Base-by-base conservation (phyloP, 2,113 vertebrate species). In the Gnathonemus echidnorhynchus region DNA sequence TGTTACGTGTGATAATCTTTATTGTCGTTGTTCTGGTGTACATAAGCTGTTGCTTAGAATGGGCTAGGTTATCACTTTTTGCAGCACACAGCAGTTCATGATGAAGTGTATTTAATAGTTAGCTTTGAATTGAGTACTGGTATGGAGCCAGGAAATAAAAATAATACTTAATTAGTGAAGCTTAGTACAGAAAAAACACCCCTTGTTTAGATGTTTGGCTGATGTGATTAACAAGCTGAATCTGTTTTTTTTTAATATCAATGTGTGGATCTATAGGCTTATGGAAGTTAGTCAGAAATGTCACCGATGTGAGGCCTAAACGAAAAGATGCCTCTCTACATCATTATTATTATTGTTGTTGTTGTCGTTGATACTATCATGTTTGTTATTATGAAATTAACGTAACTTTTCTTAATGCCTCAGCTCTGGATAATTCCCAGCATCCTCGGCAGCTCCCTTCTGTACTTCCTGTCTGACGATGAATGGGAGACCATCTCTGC, bases 381-480 rank as follows among this genome's bases (percentile, higher is more conserved):
- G 17, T 85, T 48, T 24, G n/a, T 90, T 49, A 35, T 3, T 88
- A 31, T 17, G n/a, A 8, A 21, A 50, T 88, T n/a, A 35, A 21
- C 2, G 0, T 62, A 17, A 13, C 53, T 88, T 58, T 66, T 0
- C 56, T 56, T 92, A 46, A 90, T 88, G 89, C 91, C 89, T 90
- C 91, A 99, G 98, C 95, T 99, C 93, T 99, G 98, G 98, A 98
- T 99, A 92, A 95, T 99, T 89, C 98, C 98, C 91, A 99, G 98
- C 94, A 96, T 99, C 91, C 93, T 99, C 0, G 98, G 98, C 92
- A 97, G 98, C 94, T 97, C 97, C 42, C 91, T 98, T 94, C 95
- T 99, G 89, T 97, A 97, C 92, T 94, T 98, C 93, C 96, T 97
- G 88, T 99, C 98, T 0, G 97, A 98, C 0, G 97, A 98, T 77